These are phyloP conservation scores for Henicopernis longicauda DNA, from an alignment of 2,113 vertebrate genomes.

Conservation along the genomic window DNA sequence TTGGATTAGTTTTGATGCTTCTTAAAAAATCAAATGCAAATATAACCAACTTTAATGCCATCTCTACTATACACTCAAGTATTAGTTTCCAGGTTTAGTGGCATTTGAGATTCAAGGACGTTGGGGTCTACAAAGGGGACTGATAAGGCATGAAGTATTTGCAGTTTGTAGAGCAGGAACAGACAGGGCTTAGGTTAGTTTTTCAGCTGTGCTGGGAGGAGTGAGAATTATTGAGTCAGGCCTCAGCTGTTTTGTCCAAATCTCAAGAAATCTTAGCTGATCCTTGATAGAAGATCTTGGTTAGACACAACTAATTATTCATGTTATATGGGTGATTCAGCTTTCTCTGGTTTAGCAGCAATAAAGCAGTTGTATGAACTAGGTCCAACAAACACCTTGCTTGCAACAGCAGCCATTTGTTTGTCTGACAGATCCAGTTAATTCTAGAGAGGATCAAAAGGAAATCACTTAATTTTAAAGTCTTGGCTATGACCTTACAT, in stretches of 20 bases:
- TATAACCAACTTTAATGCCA: neutral
- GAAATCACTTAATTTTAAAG: constrained; percentile 4
- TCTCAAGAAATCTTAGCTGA: neutral
- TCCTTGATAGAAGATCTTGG: neutral
- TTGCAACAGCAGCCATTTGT: constrained; percentile 13
- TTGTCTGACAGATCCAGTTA: constrained; percentile 19
- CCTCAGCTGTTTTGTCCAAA: neutral
- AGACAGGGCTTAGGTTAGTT: neutral
- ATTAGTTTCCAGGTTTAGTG: neutral
- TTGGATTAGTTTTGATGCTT: neutral
- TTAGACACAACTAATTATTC: neutral
- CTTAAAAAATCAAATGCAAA: neutral
- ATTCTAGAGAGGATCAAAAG: constrained; percentile 41
- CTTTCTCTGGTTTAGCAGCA: neutral
- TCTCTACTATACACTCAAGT: neutral
- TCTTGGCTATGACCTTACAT: constrained; percentile 14
- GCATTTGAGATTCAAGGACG: neutral
- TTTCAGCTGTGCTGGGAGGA: neutral
- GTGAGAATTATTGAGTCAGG: neutral
- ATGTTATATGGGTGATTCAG: neutral
- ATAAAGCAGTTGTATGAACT: neutral
- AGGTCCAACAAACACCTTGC: neutral
- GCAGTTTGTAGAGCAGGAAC: neutral
- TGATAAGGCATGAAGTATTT: neutral
- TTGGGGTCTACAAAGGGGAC: neutral